These are phyloP conservation scores for Calidris pugnax DNA, from an alignment of 2,113 vertebrate species.

Conservation along the genomic window DNA sequence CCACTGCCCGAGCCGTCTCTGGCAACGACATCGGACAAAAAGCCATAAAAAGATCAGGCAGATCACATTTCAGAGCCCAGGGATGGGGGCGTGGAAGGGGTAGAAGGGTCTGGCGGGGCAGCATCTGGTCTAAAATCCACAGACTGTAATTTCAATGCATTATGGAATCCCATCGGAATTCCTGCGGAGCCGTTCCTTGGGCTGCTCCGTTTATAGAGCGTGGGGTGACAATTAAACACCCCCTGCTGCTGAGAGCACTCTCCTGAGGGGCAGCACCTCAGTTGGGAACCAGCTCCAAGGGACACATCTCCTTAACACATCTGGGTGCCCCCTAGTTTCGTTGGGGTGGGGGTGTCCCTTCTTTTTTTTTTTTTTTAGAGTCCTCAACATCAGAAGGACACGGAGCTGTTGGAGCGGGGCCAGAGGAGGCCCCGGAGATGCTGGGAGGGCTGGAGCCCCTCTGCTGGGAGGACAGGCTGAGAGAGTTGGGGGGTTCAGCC, in stretches of 20 bases:
- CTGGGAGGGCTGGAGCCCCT: too few species aligned
- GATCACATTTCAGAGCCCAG: fast-evolving
- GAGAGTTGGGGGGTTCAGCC: too few species aligned
- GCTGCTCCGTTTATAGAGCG: neutral
- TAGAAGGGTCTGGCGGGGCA: neutral
- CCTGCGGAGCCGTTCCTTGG: fast-evolving
- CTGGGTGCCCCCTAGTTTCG: neutral
- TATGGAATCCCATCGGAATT: fast-evolving
- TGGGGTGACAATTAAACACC: fast-evolving
- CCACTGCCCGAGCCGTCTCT: fast-evolving
- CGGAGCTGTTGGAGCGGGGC: neutral
- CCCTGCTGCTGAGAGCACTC: fast-evolving
- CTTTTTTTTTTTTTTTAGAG: neutral
- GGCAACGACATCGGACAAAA: neutral
- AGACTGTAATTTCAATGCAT: fast-evolving
- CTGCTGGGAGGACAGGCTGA: too few species aligned
- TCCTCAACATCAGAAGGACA: neutral
- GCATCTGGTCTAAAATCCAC: neutral
- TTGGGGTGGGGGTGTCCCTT: neutral
- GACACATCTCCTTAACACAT: too few species aligned
- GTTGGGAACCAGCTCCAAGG: neutral
- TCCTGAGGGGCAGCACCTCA: neutral
- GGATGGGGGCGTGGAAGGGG: fast-evolving
- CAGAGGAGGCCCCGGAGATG: neutral
- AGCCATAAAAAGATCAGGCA: neutral